Percentiles rank a stretch among this genome's conserved stretches.
These are phyloP conservation scores for Anthopleura sola DNA, from an alignment of 64 coral and sea anemone species.

Conservation along the genomic window DNA sequence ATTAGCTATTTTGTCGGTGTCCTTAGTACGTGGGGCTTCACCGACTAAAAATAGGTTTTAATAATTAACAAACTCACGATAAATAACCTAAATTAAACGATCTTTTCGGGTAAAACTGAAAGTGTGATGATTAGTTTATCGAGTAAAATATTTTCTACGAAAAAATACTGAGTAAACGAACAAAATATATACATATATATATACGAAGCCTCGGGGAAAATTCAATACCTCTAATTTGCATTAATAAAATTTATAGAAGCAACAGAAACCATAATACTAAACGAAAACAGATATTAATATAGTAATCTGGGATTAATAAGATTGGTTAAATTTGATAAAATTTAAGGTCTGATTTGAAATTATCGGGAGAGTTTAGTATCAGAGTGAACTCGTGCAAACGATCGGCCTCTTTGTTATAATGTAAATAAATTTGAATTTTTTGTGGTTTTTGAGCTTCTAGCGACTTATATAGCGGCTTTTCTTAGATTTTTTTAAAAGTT, in stretches of 20 bases:
- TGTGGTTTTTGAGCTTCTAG: neutral
- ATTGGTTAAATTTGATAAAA: no score
- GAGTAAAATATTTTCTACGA: no score
- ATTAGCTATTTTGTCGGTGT: neutral
- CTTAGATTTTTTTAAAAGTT: neutral
- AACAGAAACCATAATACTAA: neutral
- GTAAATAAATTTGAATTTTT: neutral
- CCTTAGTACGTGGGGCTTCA: neutral
- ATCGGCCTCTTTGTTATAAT: no score
- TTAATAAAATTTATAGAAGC: no score
- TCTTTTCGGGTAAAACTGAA: neutral
- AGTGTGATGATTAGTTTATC: no score
- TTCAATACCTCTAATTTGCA: no score
- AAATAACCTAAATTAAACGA: neutral
- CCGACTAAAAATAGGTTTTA: neutral
- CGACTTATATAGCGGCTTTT: neutral
- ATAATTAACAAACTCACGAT: conserved; percentile 3
- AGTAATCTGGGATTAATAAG: neutral
- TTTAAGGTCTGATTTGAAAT: no score
- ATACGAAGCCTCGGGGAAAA: no score
- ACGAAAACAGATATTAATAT: neutral
- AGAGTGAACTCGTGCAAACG: no score
- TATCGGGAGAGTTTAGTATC: no score
- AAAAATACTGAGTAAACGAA: no score
- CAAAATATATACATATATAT: no score